A percentile compares a stretch with the other conserved stretches of the same genome.
Conservation (phyloP, 2,797 vertebrate genomes). For the Clangula hyemalis region DNA sequence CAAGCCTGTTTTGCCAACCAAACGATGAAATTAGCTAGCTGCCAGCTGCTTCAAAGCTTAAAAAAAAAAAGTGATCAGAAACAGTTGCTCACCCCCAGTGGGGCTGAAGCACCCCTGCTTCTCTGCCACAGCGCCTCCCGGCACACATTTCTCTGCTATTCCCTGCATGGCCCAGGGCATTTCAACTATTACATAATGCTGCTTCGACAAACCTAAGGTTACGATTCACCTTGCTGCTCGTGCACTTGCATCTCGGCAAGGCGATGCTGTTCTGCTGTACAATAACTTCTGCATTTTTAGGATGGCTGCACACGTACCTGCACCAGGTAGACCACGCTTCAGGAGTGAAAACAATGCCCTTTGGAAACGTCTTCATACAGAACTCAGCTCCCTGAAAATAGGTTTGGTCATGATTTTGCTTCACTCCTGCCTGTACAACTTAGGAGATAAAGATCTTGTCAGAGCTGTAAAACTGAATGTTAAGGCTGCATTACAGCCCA, state of each 20-base stretch:
- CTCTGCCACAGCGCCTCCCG: neutral
- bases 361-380: neutral
- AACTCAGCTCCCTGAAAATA: neutral
- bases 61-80: neutral
- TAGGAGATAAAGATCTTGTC: neutral
- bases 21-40: neutral
- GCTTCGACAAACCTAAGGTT: neutral
- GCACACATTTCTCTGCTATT: neutral
- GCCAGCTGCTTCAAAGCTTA: neutral
- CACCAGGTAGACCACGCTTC: neutral
- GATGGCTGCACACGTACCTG: fast-evolving
- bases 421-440: neutral
- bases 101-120: no score
- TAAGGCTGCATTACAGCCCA: neutral
- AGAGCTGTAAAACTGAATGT: neutral
- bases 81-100: neutral
- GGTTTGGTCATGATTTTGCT: neutral
- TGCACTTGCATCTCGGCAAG: neutral
- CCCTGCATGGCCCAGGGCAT: neutral
- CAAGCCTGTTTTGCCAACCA: neutral
- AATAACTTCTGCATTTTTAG: neutral
- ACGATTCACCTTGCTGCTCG: neutral
- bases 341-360: neutral
- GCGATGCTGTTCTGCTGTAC: neutral
- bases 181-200: neutral